These are phyloP conservation scores for Sarcophaga variegata DNA, from an alignment of 2,888 invertebrate genomes.

Conservation along the genomic window DNA sequence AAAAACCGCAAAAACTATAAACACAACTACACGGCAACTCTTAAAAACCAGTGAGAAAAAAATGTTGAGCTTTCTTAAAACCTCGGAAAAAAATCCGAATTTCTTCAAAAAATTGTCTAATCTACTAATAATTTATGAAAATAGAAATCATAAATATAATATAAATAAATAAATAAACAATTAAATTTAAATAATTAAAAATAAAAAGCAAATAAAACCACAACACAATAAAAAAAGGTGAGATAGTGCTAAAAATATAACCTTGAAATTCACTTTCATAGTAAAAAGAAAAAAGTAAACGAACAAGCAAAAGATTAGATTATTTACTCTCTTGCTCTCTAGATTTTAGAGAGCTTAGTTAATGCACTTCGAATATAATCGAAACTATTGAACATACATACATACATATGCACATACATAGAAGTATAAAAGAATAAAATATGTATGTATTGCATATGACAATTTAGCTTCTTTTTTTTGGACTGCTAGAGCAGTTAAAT, in stretches of 20 bases:
- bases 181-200: slow-evolving; percentile 45
- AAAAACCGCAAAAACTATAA: background rate
- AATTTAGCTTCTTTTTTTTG: background rate
- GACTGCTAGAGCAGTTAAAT: too few species aligned
- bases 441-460: background rate
- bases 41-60: slow-evolving; percentile 19
- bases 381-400: slow-evolving; percentile 39
- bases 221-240: slow-evolving; percentile 57
- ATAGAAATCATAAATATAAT: background rate
- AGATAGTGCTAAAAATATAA: slow-evolving; percentile 63
- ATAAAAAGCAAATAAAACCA: slow-evolving; percentile 27
- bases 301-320: slow-evolving; percentile 61
- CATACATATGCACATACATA: background rate
- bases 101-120: slow-evolving; percentile 36
- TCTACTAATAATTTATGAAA: background rate
- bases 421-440: background rate
- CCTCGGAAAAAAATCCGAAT: slow-evolving; percentile 30
- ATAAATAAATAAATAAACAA: slow-evolving; percentile 23
- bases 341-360: background rate
- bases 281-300: slow-evolving; percentile 35
- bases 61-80: slow-evolving; percentile 47
- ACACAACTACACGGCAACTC: background rate
- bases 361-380: slow-evolving; percentile 52
- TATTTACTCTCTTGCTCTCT: slow-evolving; percentile 38
- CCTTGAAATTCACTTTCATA: slow-evolving; percentile 65